Base-by-base conservation (phyloP, 2,888 invertebrate genomes). In the Dinocampus coccinellae region DNA sequence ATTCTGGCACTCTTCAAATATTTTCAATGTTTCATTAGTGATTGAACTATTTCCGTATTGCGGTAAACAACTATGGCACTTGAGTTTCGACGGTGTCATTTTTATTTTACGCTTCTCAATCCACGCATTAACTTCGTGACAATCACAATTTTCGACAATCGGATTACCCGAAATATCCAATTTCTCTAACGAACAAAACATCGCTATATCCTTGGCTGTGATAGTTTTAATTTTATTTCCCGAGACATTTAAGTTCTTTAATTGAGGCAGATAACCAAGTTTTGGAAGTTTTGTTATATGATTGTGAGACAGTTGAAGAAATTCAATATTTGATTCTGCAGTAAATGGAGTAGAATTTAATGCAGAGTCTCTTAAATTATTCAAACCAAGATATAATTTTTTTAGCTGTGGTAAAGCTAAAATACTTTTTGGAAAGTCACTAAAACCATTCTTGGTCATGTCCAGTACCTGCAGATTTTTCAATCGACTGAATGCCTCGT, bases 201-300 rank as follows among this genome's bases (percentile, higher is more conserved):
- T 86, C 0, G 92, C 91, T 75, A 93, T 88, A 66, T 91, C 90
- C 29, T 88, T 85, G 3, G 91, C 88, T 3, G 86, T 87, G 0
- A 92, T 77, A 1, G 80, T 79, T 0, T 69, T 80, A 60, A 93
- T 87, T 0, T 88, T 87, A 82, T 93, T 93, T 60, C 87, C 82
- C 0, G 93, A 93, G 53, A 92, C 89, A 80, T 93, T 93, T 70
- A 93, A 89, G 62, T 90, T 87, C 68, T 85, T 80, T 39, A 93
- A 81, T 60, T 90, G 89, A 13, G 93, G 91, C 20, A 92, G 79
- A 34, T 88, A 85, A 1, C 92, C 92, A 82, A 93, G 88, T 77
- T 90, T 85, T 1, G 93, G 93, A 52, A 93, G 83, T 69, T 88
- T 87, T 16, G 86, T 87, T 39, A 93, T 85, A 66, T 89, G 88